Base-by-base conservation (phyloP, 2,888 invertebrate species). In the Trilocha varians region DNA sequence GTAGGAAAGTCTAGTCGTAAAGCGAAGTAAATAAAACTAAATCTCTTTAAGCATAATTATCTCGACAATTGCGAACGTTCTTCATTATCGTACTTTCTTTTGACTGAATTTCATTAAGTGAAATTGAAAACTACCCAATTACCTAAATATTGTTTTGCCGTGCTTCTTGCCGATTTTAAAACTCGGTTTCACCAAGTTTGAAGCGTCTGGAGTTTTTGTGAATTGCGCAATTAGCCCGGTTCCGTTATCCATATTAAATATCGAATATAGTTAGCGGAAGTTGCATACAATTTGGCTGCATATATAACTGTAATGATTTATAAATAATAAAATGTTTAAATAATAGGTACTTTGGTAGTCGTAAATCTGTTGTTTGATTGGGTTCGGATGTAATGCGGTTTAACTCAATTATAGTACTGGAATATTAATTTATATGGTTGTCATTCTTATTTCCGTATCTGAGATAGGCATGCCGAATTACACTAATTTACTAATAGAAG, bases 181-280 rank as follows among this genome's bases (percentile, higher is more conserved):
- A 25, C 18, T 9, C 2, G 13, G 13, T 25, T 17, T 9, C 13
- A 6, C 39, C 34, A 39, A 34, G 39, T 17, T 25, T 25, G 8
- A 11, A 25, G 11, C 25, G 25, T 25, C 25, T 25, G 34, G 18
- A 38, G 36, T 35, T 62, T 64, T 62, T 65, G 60, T 42, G 48
- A 49, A 45, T 67, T 64, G 57, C 53, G 58, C 57, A 69, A 73
- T 67, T 68, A 72, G 46, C 72, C 70, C 57, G 65, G 66, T 73
- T 73, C 50, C 62, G 50, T 65, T 70, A 46, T 44, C 62, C 67
- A 60, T 69, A 66, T 70, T 55, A 52, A 61, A 62, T 57, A 54
- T 54, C 57, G 56, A 62, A 68, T 59, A 60, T 52, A 45, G 45
- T 50, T 40, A 38, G 49, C 59, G 65, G 65, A 70, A 65, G 65